Conservation (phyloP, 1,140 invertebrate species). For the Manduca sexta region DNA sequence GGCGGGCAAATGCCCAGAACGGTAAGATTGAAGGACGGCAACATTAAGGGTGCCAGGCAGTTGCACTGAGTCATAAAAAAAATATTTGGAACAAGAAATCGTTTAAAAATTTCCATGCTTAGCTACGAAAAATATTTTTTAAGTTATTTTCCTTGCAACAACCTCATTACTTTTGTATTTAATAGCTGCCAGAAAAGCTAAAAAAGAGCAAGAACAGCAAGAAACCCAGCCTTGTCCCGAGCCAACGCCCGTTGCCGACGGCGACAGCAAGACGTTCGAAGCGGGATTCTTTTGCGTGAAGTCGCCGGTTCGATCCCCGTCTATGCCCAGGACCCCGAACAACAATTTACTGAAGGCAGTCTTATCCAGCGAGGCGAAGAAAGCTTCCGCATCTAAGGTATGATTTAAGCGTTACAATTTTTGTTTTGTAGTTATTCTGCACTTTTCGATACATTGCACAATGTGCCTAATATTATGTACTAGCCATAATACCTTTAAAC, state of each 20-base stretch:
- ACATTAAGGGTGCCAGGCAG: too few species aligned
- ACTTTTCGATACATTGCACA: too few species aligned
- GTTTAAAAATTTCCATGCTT: too few species aligned
- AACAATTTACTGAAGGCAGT: slow-evolving; percentile 39
- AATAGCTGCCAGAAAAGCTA: slow-evolving; percentile 49
- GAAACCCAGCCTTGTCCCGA: not conserved
- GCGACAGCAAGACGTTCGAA: slow-evolving; percentile 42
- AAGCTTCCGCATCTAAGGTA: slow-evolving; percentile 41
- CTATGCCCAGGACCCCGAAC: slow-evolving; percentile 15
- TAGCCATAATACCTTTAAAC: too few species aligned
- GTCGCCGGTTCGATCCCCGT: slow-evolving; percentile 29
- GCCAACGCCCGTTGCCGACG: not conserved
- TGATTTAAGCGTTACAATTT: too few species aligned
- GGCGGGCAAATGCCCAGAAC: too few species aligned
- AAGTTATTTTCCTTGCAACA: not conserved
- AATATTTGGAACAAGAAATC: too few species aligned
- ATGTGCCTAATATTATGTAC: not conserved
- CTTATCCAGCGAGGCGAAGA: slow-evolving; percentile 46
- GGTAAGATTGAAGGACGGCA: too few species aligned
- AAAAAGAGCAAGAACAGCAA: slow-evolving; percentile 29
- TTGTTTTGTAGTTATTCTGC: too few species aligned
- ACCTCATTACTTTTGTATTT: slow-evolving; percentile 3
- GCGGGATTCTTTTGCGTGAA: slow-evolving; percentile 48
- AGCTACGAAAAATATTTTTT: too few species aligned
- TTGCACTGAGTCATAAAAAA: too few species aligned